phyloP scores from a whole-genome alignment of 2,888 invertebrate species.

The Villa cingulata region DNA sequence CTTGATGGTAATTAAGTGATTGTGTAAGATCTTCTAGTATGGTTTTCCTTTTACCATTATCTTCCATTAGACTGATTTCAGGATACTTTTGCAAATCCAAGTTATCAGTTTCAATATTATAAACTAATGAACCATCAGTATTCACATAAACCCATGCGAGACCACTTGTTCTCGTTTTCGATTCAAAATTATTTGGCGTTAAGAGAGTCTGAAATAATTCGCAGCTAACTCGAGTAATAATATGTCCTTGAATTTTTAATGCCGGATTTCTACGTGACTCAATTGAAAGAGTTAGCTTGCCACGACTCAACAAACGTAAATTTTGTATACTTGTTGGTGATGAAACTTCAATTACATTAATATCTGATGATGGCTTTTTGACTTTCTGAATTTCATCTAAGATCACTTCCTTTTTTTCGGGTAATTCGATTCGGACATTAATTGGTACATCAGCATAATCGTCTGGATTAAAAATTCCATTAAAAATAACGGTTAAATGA shows the following conservation, averaged over 20 bases:
- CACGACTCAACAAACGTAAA: constrained; percentile 59
- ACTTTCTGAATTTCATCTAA: constrained; percentile 57
- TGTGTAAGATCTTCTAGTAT: constrained; percentile 61
- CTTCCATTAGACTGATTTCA: constrained; percentile 57
- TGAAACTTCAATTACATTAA: constrained; percentile 65
- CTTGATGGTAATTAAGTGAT: constrained; percentile 44
- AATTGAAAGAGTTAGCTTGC: constrained; percentile 56
- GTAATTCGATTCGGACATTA: constrained; percentile 52
- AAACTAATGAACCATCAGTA: constrained; percentile 61
- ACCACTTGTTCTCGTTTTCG: constrained; percentile 45
- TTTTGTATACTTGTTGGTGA: constrained; percentile 65
- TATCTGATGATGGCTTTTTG: constrained; percentile 58
- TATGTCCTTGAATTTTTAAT: constrained; percentile 52
- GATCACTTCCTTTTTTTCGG: constrained; percentile 58
- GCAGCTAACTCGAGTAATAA: constrained; percentile 62
- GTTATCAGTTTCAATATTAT: constrained; percentile 59
- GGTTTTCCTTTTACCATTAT: constrained; percentile 54
- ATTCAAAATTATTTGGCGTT: constrained; percentile 39
- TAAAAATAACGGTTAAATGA: constrained; percentile 67
- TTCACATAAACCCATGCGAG: constrained; percentile 67
- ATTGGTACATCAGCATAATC: constrained; percentile 53
- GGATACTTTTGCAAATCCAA: constrained; percentile 44
- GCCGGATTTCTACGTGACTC: constrained; percentile 53
- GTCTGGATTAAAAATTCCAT: constrained; percentile 58
- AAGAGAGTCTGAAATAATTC: constrained; percentile 66